A percentile compares a stretch with the other conserved stretches of the same genome.
These are phyloP conservation scores for Astropecten irregularis DNA, from an alignment of 53 echinoderm and acorn worm genomes.

Conservation along the genomic window DNA sequence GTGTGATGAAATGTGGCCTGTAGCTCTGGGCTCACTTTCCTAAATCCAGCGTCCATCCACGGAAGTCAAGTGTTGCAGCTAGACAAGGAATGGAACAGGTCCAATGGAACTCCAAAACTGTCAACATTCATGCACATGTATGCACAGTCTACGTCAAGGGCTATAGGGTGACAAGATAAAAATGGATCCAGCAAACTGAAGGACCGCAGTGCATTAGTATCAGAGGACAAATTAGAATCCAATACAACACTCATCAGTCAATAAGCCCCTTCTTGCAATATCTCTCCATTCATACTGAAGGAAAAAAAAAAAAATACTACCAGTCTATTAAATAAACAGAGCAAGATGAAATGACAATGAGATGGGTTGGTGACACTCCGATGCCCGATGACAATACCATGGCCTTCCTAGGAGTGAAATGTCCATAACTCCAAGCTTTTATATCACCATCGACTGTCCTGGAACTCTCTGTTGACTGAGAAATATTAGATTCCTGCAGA, in stretches of 20 bases:
- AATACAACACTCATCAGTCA: constrained; percentile 1
- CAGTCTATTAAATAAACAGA: too few relatives aligned
- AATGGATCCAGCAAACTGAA: too few relatives aligned
- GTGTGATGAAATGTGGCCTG: too few relatives aligned
- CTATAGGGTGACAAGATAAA: background rate
- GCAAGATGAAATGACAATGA: constrained; percentile 18
- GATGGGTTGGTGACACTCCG: constrained; percentile 5
- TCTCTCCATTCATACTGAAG: background rate
- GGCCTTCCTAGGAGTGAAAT: too few relatives aligned
- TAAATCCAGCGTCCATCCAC: constrained; percentile 1
- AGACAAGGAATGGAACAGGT: background rate
- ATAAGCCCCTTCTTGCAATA: background rate
- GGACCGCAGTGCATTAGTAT: too few relatives aligned
- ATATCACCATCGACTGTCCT: too few relatives aligned
- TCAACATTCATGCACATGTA: background rate
- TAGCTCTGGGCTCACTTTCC: too few relatives aligned
- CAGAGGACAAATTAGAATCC: too few relatives aligned
- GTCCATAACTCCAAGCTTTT: too few relatives aligned
- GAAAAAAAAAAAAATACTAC: too few relatives aligned
- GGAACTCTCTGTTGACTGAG: background rate
- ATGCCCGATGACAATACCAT: too few relatives aligned
- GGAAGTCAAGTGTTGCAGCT: constrained; percentile 15
- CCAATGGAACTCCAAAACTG: background rate
- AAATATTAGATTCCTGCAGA: constrained; percentile 26
- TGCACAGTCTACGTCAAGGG: constrained; percentile 19